phyloP scores from a whole-genome alignment of 2,113 vertebrate genomes.

The Ammospiza nelsoni region DNA sequence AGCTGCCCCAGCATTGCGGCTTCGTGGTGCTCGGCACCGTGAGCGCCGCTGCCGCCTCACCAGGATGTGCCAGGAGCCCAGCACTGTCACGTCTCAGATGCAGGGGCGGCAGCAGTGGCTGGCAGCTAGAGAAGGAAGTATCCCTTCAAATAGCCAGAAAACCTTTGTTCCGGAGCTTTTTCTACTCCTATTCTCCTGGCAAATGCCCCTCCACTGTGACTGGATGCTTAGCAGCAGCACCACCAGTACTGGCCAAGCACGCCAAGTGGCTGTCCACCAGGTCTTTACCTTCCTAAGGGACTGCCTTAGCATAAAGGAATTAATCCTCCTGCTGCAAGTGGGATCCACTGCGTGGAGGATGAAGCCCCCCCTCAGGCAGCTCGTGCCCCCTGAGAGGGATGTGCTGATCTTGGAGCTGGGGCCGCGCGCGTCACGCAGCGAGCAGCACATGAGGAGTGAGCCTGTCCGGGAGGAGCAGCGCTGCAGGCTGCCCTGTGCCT shows the following conservation, averaged over 20 bases:
- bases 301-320: neutral
- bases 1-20: neutral
- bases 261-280: neutral
- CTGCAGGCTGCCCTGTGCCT: neutral
- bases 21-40: fast-evolving
- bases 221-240: neutral
- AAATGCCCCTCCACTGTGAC: neutral
- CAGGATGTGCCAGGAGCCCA: neutral
- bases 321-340: neutral
- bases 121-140: neutral
- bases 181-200: neutral
- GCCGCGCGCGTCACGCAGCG: neutral
- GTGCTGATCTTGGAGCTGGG: neutral
- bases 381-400: neutral
- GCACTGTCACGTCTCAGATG: fast-evolving
- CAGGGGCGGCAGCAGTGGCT: neutral
- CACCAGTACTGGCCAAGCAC: neutral
- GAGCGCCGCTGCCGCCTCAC: fast-evolving
- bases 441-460: neutral
- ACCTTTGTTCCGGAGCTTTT: neutral
- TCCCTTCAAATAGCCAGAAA: neutral
- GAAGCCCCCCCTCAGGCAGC: neutral
- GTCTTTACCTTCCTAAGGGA: neutral
- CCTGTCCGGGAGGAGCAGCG: fast-evolving
- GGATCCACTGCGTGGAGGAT: neutral